These are phyloP conservation scores for Pyrrhia umbra DNA, from an alignment of 2,888 invertebrate species.

Conservation along the genomic window DNA sequence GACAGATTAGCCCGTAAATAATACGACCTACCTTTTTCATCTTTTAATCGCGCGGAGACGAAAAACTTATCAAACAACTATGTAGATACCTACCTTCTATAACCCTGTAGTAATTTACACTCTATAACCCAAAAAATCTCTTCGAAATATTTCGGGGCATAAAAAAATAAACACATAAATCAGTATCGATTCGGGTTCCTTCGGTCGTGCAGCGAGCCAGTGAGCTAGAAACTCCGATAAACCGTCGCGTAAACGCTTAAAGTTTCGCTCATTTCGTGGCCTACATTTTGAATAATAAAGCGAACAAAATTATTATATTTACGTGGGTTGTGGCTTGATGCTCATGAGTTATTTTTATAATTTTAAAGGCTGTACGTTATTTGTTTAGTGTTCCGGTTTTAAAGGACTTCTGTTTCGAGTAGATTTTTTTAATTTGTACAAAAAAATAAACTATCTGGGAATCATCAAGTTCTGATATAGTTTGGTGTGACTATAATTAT, in stretches of 20 bases:
- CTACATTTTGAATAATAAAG: slow-evolving; percentile 41
- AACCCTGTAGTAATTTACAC: slow-evolving; percentile 23
- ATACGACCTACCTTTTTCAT: no score
- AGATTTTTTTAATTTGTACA: no score
- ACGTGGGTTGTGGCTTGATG: not conserved
- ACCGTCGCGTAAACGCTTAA: slow-evolving; percentile 27
- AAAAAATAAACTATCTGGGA: no score
- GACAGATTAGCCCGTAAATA: no score
- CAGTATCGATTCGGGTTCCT: slow-evolving; percentile 31
- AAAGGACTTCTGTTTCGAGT: no score
- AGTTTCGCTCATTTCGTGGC: slow-evolving; percentile 33
- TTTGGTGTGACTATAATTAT: no score
- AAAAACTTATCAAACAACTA: not conserved
- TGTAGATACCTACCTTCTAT: slow-evolving; percentile 19
- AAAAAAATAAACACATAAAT: slow-evolving; percentile 53
- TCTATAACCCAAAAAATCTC: slow-evolving; percentile 10
- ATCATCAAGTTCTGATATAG: no score
- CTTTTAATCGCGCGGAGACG: not conserved
- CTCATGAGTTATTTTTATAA: not conserved
- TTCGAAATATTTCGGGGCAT: slow-evolving; percentile 20
- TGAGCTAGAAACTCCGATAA: slow-evolving; percentile 60
- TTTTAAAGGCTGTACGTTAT: not conserved
- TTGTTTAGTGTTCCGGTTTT: no score
- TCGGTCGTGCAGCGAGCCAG: slow-evolving; percentile 38
- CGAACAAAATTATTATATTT: slow-evolving; percentile 13